phyloP scores from a whole-genome alignment of 2,888 invertebrate species.

The Crepidodera aurea region DNA sequence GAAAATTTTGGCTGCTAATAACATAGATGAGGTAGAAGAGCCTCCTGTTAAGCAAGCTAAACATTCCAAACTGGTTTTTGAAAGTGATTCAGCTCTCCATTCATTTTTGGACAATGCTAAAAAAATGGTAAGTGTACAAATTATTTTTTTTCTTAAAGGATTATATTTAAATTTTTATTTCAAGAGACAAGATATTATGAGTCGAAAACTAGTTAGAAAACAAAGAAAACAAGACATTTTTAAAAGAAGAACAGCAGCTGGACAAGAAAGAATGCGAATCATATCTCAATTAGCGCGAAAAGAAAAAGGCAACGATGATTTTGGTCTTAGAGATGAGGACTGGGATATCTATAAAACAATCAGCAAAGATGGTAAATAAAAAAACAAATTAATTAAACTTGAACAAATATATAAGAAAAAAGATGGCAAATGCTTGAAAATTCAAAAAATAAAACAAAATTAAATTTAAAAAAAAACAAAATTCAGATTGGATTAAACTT shows the following conservation, averaged over 20 bases:
- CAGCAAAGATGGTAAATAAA: constrained; percentile 66
- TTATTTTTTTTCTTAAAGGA: not conserved
- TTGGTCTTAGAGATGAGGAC: constrained; percentile 92
- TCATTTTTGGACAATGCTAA: constrained; percentile 67
- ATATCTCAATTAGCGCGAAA: constrained; percentile 87
- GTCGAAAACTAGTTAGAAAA: constrained; percentile 76
- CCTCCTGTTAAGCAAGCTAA: constrained; percentile 61
- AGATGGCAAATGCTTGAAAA: too few species aligned
- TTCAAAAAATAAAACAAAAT: too few species aligned
- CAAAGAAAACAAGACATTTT: constrained; percentile 89
- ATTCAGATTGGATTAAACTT: too few species aligned
- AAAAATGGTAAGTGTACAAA: constrained; percentile 66
- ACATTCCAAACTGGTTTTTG: constrained; percentile 59
- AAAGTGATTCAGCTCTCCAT: constrained; percentile 58
- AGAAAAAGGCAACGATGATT: constrained; percentile 85
- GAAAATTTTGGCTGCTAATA: constrained; percentile 73
- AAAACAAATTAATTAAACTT: constrained; percentile 27
- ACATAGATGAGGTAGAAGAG: constrained; percentile 64
- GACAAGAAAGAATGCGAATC: constrained; percentile 93
- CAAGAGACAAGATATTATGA: constrained; percentile 75
- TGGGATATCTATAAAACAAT: constrained; percentile 97
- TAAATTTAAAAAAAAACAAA: too few species aligned
- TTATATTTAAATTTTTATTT: constrained; percentile 22
- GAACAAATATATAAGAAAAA: too few species aligned
- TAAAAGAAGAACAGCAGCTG: constrained; percentile 87